phyloP scores from a whole-genome alignment of 1,140 invertebrate species.

The Ladona fulva region DNA sequence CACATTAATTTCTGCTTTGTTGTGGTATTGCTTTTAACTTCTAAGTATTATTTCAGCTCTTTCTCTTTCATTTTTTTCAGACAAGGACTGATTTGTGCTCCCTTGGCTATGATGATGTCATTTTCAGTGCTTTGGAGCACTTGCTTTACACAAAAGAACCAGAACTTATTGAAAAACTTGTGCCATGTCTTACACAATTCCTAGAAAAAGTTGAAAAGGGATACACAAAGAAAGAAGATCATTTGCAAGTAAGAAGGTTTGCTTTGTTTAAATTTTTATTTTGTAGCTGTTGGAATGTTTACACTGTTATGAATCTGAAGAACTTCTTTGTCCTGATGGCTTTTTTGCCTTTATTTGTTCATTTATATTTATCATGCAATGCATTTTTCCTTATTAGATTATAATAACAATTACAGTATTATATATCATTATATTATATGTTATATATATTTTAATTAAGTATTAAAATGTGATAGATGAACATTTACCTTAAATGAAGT shows the following conservation, averaged over 20 bases:
- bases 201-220: neutral
- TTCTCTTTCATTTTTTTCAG: neutral
- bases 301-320: no score
- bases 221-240: neutral
- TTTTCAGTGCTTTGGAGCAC: neutral
- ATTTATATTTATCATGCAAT: no score
- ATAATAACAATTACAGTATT: no score
- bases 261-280: neutral
- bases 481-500: no score
- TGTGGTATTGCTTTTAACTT: neutral
- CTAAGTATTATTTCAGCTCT: neutral
- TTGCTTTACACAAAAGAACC: neutral
- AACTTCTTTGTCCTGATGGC: no score
- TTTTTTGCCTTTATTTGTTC: no score
- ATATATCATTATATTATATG: no score
- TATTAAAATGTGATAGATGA: no score
- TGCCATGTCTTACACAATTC: neutral
- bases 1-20: neutral
- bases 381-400: no score
- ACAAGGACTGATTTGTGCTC: neutral
- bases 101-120: neutral
- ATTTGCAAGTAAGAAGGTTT: neutral
- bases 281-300: neutral
- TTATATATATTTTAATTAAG: no score
- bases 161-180: neutral